Evolutionary conservation across 2,888 invertebrate species (phyloP).

Genomic region (Rhaphigaster nebulosa): DNA sequence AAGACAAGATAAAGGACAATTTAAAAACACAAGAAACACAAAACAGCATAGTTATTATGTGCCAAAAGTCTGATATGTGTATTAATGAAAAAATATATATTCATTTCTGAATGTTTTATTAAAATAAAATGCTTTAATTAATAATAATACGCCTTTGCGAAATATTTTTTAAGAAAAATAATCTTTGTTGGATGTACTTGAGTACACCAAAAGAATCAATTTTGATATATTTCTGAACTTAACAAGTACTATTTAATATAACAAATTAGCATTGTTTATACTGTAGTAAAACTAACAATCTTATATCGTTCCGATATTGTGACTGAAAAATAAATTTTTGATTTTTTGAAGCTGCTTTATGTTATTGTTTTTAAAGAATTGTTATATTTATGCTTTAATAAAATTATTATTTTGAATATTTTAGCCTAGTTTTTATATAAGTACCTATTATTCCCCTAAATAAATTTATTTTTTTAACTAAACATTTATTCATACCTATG

Average conservation of each 20-base stretch:
- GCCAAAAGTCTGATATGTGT: conserved; percentile 71
- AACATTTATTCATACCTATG: too few species aligned
- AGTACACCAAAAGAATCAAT: background rate
- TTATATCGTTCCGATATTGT: conserved; percentile 24
- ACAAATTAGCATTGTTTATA: conserved; percentile 29
- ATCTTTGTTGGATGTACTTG: background rate
- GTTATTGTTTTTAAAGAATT: conserved; percentile 40
- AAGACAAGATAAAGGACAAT: conserved; percentile 77
- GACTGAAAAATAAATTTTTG: conserved; percentile 25
- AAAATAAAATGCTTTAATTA: conserved; percentile 30
- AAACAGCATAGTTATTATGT: conserved; percentile 88
- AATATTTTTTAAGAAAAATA: background rate
- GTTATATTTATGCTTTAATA: conserved; percentile 46
- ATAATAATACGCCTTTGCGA: background rate
- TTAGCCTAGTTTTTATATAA: background rate
- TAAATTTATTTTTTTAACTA: background rate
- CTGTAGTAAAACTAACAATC: conserved; percentile 40
- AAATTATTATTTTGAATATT: conserved; percentile 37
- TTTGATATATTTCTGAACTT: background rate
- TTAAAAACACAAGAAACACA: conserved; percentile 87
- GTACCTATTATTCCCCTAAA: background rate
- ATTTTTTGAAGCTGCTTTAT: conserved; percentile 11
- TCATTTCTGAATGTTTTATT: background rate
- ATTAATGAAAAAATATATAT: background rate
- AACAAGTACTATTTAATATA: background rate